Percentiles rank a stretch among this genome's conserved stretches.
These are phyloP conservation scores for Drosophila diplacantha DNA, from an alignment of 2,888 invertebrate species.

Conservation along the genomic window DNA sequence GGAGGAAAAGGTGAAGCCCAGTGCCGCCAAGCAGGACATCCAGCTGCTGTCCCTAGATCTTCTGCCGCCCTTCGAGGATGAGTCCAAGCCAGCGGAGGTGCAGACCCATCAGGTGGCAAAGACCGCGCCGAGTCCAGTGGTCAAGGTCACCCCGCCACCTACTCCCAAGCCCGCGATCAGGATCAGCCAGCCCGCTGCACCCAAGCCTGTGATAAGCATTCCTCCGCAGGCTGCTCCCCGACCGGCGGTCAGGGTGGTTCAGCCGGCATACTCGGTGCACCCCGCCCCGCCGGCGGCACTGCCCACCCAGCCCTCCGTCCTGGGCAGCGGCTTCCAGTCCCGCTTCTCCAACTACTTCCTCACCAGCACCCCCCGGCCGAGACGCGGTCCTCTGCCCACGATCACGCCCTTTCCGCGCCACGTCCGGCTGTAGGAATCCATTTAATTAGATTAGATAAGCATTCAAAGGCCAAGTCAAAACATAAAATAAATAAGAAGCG, in stretches of 20 bases:
- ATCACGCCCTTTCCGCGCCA: constrained; percentile 67
- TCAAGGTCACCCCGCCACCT: constrained; percentile 1
- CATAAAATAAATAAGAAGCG: constrained; percentile 41
- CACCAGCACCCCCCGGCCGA: constrained; percentile 58
- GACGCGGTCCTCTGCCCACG: constrained; percentile 66
- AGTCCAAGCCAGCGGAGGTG: constrained; percentile 12
- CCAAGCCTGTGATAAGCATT: constrained; percentile 9
- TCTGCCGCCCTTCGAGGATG: constrained; percentile 56
- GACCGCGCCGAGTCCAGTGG: constrained; percentile 11
- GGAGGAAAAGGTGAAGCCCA: constrained; percentile 40
- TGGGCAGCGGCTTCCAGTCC: constrained; percentile 27
- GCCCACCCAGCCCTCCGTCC: neutral
- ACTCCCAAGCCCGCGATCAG: constrained; percentile 3
- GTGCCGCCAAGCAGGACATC: constrained; percentile 30
- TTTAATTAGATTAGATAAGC: constrained; percentile 51
- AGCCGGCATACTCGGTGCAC: constrained; percentile 5
- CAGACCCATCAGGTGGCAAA: constrained; percentile 3
- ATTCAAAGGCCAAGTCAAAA: constrained; percentile 30
- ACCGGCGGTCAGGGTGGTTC: constrained; percentile 16
- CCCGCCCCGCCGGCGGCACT: constrained; percentile 9
- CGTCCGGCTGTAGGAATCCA: constrained; percentile 51
- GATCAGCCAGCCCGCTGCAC: neutral
- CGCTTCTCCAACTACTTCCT: constrained; percentile 62
- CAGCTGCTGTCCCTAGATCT: constrained; percentile 51
- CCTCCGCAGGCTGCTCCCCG: neutral